Percentiles rank a stretch among this genome's conserved stretches.
These are phyloP conservation scores for Lagria hirta DNA, from an alignment of 2,888 invertebrate genomes.

Conservation along the genomic window DNA sequence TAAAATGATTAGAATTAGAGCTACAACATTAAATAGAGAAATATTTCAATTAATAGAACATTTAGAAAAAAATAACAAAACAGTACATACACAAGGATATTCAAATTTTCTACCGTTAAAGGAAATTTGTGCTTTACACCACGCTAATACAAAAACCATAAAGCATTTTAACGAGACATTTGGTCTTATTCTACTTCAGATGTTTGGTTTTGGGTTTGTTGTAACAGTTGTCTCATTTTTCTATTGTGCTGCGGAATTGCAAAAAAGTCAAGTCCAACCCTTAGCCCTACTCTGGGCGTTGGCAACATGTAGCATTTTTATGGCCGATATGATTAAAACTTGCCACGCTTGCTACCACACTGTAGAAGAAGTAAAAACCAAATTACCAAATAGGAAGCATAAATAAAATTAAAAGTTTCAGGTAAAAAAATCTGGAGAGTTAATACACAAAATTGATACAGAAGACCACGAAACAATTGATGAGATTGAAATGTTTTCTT, in stretches of 20 bases:
- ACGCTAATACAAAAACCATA: conserved; percentile 2
- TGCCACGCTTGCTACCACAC: conserved; percentile 39
- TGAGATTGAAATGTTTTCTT: conserved; percentile 47
- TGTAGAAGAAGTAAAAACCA: conserved; percentile 34
- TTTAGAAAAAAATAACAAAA: no score
- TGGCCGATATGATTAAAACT: conserved; percentile 34
- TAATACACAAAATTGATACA: conserved; percentile 45
- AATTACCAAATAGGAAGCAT: neutral
- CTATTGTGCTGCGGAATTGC: conserved; percentile 20
- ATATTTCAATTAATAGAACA: no score
- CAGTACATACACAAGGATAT: no score
- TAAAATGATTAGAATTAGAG: no score
- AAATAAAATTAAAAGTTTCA: conserved; percentile 17
- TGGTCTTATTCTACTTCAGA: conserved; percentile 1
- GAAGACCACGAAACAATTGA: conserved; percentile 42
- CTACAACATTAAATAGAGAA: no score
- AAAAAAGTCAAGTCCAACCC: conserved; percentile 5
- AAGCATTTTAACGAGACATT: conserved; percentile 7
- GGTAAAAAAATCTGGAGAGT: conserved; percentile 40
- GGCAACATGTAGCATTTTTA: conserved; percentile 18
- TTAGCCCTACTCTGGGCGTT: neutral
- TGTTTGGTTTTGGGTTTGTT: conserved; percentile 5
- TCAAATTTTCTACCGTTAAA: no score
- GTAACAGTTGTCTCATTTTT: conserved; percentile 33
- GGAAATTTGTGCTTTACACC: conserved; percentile 7